Evolutionary conservation across 64 coral and sea anemone species (phyloP).

Genomic region (Montipora foliosa): DNA sequence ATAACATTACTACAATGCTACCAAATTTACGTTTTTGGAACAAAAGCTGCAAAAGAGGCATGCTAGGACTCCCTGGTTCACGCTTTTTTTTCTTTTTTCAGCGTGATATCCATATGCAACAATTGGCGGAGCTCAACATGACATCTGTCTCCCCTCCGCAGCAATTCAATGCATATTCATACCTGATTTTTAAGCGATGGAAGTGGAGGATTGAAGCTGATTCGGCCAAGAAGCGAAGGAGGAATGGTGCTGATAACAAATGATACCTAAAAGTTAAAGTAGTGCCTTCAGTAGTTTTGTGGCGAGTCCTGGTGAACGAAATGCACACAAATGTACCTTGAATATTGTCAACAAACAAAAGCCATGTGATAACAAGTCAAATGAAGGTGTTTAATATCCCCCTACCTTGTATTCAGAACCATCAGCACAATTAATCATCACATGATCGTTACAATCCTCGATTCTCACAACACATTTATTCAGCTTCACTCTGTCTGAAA

Average conservation of each 20-base stretch:
- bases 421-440: conserved; percentile 54
- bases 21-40: too few relatives aligned
- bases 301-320: too few relatives aligned
- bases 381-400: not conserved
- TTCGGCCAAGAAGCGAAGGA: conserved; percentile 55
- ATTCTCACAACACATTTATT: conserved; percentile 31
- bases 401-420: conserved; percentile 70
- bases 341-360: too few relatives aligned
- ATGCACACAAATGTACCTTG: too few relatives aligned
- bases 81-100: too few relatives aligned
- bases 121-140: too few relatives aligned
- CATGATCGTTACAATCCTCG: conserved; percentile 25
- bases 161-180: not conserved
- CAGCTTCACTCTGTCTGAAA: conserved; percentile 53
- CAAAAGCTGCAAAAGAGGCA: not conserved
- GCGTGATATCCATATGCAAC: too few relatives aligned
- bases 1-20: too few relatives aligned
- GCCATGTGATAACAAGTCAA: not conserved
- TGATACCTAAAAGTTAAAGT: conserved; percentile 47
- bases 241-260: conserved; percentile 69
- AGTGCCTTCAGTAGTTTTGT: not conserved
- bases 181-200: conserved; percentile 80
- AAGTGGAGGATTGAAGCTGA: conserved; percentile 63
- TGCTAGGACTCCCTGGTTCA: not conserved
- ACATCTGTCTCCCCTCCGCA: too few relatives aligned